Percentiles rank a stretch among this genome's conserved stretches.
These are phyloP conservation scores for Brenthis hecate DNA, from an alignment of 2,888 invertebrate species.

Conservation along the genomic window DNA sequence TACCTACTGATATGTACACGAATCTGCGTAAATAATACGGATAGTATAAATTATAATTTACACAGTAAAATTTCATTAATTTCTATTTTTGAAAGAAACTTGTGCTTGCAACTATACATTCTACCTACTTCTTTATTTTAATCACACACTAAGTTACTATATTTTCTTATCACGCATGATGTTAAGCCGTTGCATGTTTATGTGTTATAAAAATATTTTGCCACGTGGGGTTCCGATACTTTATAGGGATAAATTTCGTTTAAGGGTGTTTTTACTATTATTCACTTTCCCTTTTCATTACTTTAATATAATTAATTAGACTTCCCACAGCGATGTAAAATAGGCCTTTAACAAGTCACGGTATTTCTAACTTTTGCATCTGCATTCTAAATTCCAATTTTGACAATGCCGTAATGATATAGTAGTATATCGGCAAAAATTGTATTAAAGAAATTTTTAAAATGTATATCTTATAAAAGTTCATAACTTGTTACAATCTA, in stretches of 20 bases:
- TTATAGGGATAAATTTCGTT: slow-evolving; percentile 50
- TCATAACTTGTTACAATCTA: too few relatives aligned
- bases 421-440: too few relatives aligned
- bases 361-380: not conserved
- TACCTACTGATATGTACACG: too few relatives aligned
- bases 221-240: slow-evolving; percentile 53
- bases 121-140: too few relatives aligned
- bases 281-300: slow-evolving; percentile 22
- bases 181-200: slow-evolving; percentile 60
- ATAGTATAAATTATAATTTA: too few relatives aligned
- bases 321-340: slow-evolving; percentile 20
- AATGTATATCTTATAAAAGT: too few relatives aligned
- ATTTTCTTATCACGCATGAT: slow-evolving; percentile 26
- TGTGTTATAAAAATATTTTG: slow-evolving; percentile 59
- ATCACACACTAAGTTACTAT: slow-evolving; percentile 11
- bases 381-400: not conserved
- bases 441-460: too few relatives aligned
- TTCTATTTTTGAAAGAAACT: too few relatives aligned
- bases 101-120: too few relatives aligned
- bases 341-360: not conserved
- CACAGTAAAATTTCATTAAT: too few relatives aligned
- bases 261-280: slow-evolving; percentile 54
- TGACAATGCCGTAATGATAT: too few relatives aligned
- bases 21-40: too few relatives aligned
- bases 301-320: slow-evolving; percentile 23